Base-by-base conservation (phyloP, 1,140 invertebrate genomes). In the Nixonia krombeini region DNA sequence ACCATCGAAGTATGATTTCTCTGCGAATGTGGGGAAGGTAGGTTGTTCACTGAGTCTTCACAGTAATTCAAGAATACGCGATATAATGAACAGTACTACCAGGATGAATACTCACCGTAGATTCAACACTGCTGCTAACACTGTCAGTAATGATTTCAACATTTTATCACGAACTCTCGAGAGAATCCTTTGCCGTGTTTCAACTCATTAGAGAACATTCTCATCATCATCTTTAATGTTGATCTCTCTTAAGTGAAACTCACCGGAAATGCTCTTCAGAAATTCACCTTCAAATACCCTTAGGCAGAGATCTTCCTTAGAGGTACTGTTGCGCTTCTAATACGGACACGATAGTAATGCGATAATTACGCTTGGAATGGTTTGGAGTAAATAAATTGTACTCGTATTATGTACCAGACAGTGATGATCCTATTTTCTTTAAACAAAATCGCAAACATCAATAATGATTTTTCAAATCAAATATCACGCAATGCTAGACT, bases 141-240 rank as follows among this genome's bases (percentile, higher is more conserved):
- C 66, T 68, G 73, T 67, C 70, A 59, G 72, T 80, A 80, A 83
- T 82, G 77, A 82, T 81, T 82, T 82, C 70, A 67, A 70, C 74
- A 66, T 76, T 77, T 68, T 67, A 74, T 51, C 58, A 47, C 58
- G 50, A 31, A 52, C 66, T 59, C 53, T n/a, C n/a, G n/a, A n/a
- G 64, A 59, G 62, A 62, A 44, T 61, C 70, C 69, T 72, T 73
- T 70, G 72, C 49, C 64, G 53, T 75, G 79, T 76, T 82, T 81
- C 80, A 82, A 83, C 81, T 84, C 82, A 83, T 84, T 83, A 83
- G 78, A 83, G 80, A 79, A 82, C 72, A 79, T 79, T 76, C 62
- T 45, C 69, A 63, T 42, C 74, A 76, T 67, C 74, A 80, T 83
- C 78, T 83, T 83, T 84, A 80, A 83, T 79, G 79, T 84, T 72